phyloP scores from a whole-genome alignment of 2,888 invertebrate genomes.

The Troides helena region DNA sequence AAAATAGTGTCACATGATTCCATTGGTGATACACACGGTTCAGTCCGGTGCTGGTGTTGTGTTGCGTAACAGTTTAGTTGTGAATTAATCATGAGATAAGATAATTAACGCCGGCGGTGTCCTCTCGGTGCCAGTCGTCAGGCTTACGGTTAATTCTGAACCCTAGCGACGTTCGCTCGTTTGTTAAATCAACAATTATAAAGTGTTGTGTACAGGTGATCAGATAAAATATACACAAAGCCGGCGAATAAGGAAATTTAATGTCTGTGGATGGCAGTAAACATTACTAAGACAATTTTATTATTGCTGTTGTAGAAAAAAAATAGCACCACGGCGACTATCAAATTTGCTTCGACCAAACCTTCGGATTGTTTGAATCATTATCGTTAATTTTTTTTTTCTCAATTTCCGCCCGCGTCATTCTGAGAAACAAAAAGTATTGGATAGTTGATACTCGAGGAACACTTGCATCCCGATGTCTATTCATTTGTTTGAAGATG shows the following conservation, averaged over 20 bases:
- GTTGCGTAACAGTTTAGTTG: constrained; percentile 42
- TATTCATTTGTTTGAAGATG: constrained; percentile 36
- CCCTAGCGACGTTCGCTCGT: constrained; percentile 36
- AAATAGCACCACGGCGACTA: constrained; percentile 68
- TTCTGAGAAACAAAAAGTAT: constrained; percentile 26
- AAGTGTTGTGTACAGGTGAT: neutral
- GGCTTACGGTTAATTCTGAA: constrained; percentile 41
- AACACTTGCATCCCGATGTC: constrained; percentile 18
- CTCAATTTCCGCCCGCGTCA: constrained; percentile 42
- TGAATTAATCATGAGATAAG: constrained; percentile 59
- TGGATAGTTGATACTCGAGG: neutral
- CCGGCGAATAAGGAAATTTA: too few relatives aligned
- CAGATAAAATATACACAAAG: neutral
- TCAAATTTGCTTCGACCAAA: constrained; percentile 27
- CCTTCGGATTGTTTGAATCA: constrained; percentile 44
- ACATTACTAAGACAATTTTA: constrained; percentile 35
- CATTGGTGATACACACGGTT: constrained; percentile 21
- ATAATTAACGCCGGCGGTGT: constrained; percentile 41
- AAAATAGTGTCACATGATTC: constrained; percentile 35
- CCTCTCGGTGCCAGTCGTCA: constrained; percentile 43
- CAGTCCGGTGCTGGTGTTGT: constrained; percentile 25
- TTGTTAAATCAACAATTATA: constrained; percentile 7
- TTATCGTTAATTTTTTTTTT: constrained; percentile 49
- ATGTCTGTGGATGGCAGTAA: constrained; percentile 12
- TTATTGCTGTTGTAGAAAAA: constrained; percentile 75